A percentile compares a stretch with the other conserved stretches of the same genome.
Evolutionary conservation across 2,113 vertebrate species (phyloP).

Genomic region (Hemichromis elongatus): DNA sequence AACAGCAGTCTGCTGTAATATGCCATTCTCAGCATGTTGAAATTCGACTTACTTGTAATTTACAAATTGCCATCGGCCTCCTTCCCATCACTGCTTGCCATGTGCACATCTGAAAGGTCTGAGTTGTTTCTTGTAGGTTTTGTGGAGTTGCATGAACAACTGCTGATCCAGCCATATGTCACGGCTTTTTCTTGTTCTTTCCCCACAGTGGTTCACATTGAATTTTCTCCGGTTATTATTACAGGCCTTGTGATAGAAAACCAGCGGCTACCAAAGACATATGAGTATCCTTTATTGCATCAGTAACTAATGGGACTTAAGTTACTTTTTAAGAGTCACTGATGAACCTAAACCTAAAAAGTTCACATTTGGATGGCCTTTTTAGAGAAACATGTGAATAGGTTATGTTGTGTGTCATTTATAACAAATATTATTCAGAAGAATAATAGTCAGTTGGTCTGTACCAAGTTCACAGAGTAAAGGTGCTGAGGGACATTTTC

Average conservation of each 20-base stretch:
- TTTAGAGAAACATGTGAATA: not conserved
- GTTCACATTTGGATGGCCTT: not conserved
- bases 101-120: not conserved
- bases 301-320: not conserved
- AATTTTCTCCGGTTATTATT: not conserved
- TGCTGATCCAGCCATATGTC: conserved; percentile 1
- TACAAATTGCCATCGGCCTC: not conserved
- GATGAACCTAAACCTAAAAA: not conserved
- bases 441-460: not conserved
- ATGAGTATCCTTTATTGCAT: not conserved
- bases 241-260: not conserved
- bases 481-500: not conserved
- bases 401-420: not conserved
- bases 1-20: not conserved
- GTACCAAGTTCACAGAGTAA: not conserved
- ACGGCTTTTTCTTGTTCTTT: not conserved
- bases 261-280: not conserved
- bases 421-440: not conserved
- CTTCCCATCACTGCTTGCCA: not conserved
- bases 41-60: not conserved
- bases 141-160: not conserved
- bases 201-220: not conserved
- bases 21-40: not conserved
- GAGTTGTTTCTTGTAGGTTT: not conserved
- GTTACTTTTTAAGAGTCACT: not conserved